phyloP scores from a whole-genome alignment of 2,888 invertebrate species.

The Xestia c-nigrum region DNA sequence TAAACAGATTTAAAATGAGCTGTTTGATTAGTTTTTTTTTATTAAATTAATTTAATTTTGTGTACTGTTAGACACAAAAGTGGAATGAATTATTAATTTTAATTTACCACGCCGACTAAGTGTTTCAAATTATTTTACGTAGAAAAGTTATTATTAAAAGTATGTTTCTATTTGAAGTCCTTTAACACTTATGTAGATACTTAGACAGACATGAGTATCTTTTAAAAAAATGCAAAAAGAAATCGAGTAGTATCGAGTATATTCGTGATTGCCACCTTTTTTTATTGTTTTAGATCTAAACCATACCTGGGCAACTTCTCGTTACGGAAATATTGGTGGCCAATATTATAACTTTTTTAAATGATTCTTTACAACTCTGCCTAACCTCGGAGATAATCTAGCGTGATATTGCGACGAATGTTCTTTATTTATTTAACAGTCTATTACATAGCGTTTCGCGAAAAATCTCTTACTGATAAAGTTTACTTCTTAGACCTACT shows the following conservation, averaged over 20 bases:
- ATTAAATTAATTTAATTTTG: not conserved
- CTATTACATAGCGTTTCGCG: not conserved
- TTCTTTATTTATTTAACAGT: too few species aligned
- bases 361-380: too few species aligned
- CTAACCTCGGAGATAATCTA: too few species aligned
- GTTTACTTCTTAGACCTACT: not conserved
- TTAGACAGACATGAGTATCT: not conserved
- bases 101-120: too few species aligned
- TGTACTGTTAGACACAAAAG: not conserved
- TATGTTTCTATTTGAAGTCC: not conserved
- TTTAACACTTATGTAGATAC: not conserved
- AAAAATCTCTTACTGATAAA: slow-evolving; percentile 9
- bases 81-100: not conserved
- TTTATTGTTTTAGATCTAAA: too few species aligned
- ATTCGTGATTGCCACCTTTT: too few species aligned
- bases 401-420: too few species aligned
- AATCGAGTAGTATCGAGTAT: not conserved
- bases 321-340: too few species aligned
- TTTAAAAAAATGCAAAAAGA: not conserved
- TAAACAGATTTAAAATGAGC: slow-evolving; percentile 7
- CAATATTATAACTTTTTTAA: too few species aligned
- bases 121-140: not conserved
- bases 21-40: not conserved
- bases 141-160: not conserved
- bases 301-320: too few species aligned